Evolutionary conservation across 2,888 invertebrate genomes (phyloP).

Genomic region (Hartigia nigra): DNA sequence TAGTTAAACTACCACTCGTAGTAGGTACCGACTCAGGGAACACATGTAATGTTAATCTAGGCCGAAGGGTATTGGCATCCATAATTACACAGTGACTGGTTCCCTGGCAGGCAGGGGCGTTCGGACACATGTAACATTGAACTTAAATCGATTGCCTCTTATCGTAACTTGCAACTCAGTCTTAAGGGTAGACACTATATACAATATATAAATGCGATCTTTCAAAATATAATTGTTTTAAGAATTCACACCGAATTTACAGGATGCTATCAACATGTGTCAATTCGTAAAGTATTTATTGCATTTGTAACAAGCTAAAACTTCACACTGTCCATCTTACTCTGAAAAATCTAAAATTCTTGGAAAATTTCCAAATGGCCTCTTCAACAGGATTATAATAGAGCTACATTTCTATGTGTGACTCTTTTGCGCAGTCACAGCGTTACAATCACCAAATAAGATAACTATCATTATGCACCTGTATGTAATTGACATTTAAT

Average conservation of each 20-base stretch:
- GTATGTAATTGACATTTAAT: neutral
- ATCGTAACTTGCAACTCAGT: neutral
- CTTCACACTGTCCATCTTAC: neutral
- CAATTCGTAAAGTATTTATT: neutral
- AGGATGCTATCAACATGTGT: neutral
- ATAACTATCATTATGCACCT: neutral
- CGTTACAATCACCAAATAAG: neutral
- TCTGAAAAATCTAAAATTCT: neutral
- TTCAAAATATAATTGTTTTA: neutral
- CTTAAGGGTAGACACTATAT: neutral
- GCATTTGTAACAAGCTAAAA: neutral
- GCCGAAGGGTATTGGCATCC: slow-evolving; percentile 16
- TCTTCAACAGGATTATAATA: neutral
- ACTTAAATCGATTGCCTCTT: neutral
- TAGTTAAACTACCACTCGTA: neutral
- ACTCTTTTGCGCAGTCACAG: neutral
- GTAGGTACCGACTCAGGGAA: neutral
- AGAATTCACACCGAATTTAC: neutral
- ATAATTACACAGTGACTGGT: slow-evolving; percentile 18
- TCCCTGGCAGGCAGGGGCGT: neutral
- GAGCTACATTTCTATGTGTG: neutral
- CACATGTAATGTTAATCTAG: slow-evolving; percentile 28
- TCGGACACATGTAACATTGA: neutral
- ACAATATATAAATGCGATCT: neutral
- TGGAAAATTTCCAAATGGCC: neutral